Base-by-base conservation (phyloP, 1,140 invertebrate genomes). In the Lerema accius region DNA sequence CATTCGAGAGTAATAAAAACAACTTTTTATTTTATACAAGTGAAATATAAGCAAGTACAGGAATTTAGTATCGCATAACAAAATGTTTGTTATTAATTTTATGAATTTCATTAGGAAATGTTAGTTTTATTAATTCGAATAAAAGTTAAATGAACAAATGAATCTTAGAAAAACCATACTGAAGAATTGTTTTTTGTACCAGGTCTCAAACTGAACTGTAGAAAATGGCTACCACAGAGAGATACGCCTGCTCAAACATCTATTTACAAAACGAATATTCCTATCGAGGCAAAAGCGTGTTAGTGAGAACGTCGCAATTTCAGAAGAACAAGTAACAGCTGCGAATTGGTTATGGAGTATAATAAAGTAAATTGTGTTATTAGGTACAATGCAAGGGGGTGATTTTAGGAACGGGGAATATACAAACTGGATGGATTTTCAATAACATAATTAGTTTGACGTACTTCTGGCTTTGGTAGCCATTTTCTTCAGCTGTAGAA, bases 401-500 rank as follows among this genome's bases (percentile, higher is more conserved):
- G 58, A 69, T 37, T 64, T 67, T 49, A 45, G 65, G 67, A 56
- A 48, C 55, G 50, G 61, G 71, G 69, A 62, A 70, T 78, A 76
- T 71, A 86, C 76, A 86, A 82, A 81, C 67, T 66, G 70, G 72
- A 58, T 43, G 71, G 65, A 81, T 71, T 80, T 77, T 72, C 64
- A 73, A 82, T 73, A 85, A 85, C 71, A 77, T 76, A 80, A 80
- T 78, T 76, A 78, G 72, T 75, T 78, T 80, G 82, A 91, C 93
- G 89, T 95, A 95, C 94, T 95, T 95, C 93, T 94, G 88, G 95
- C 94, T 92, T 95, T 94, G 81, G 94, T 94, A 89, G 96, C 96
- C 95, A 98, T 96, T 94, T 97, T 98, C 93, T 97, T 97, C 80
- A 98, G 94, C 93, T 98, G 97, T 90, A 97, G 93, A 83, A 96